These are phyloP conservation scores for Engystomops pustulosus DNA, from an alignment of 2,113 vertebrate species.

Conservation along the genomic window DNA sequence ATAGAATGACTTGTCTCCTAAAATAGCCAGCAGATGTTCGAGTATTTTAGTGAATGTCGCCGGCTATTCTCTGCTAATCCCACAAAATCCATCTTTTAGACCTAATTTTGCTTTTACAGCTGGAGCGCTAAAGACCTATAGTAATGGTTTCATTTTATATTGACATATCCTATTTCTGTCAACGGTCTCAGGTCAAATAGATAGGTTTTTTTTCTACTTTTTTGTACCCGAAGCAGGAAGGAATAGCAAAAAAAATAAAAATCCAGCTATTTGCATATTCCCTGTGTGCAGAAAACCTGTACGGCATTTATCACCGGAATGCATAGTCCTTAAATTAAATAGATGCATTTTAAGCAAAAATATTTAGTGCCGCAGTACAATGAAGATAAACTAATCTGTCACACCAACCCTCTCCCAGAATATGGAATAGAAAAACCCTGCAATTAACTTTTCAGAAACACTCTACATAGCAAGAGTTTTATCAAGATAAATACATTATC, in stretches of 20 bases:
- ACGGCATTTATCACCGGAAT: slow-evolving; percentile 35
- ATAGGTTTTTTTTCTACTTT: background rate
- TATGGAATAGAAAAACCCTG: background rate
- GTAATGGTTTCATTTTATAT: slow-evolving; percentile 61
- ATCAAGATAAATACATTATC: background rate
- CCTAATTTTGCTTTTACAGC: slow-evolving; percentile 60
- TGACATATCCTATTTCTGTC: slow-evolving; percentile 56
- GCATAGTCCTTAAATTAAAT: slow-evolving; percentile 65
- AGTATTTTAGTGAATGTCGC: slow-evolving; percentile 60
- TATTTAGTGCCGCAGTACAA: slow-evolving; percentile 63
- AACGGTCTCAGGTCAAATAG: slow-evolving; percentile 34
- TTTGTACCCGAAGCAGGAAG: slow-evolving; percentile 52
- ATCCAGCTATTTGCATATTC: slow-evolving; percentile 58
- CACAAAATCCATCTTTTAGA: slow-evolving; percentile 69
- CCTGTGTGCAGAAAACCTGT: slow-evolving; percentile 54
- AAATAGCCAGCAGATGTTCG: slow-evolving; percentile 69
- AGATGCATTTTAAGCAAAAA: slow-evolving; percentile 60
- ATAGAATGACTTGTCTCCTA: slow-evolving; percentile 68
- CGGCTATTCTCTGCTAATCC: slow-evolving; percentile 63
- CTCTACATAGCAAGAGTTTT: background rate
- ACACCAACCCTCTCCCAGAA: slow-evolving; percentile 26
- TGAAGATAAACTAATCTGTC: slow-evolving; percentile 65
- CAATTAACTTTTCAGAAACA: slow-evolving; percentile 9
- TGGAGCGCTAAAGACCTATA: slow-evolving; percentile 64
- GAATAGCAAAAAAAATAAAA: slow-evolving; percentile 57